Percentiles rank a stretch among this genome's conserved stretches.
Evolutionary conservation across 2,797 vertebrate species (phyloP).

Genomic region (Chelon labrosus): DNA sequence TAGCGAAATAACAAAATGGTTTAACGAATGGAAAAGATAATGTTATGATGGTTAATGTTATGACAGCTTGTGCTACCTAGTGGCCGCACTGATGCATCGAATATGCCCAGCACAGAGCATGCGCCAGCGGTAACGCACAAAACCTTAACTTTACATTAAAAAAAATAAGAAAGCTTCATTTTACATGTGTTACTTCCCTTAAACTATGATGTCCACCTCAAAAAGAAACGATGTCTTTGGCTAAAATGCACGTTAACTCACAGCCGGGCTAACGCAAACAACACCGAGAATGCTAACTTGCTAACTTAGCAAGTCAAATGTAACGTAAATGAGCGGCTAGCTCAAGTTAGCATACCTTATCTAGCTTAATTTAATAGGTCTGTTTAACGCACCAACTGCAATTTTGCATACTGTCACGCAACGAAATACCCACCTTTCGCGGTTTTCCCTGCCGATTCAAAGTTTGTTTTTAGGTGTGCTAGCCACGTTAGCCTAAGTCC

Average conservation of each 20-base stretch:
- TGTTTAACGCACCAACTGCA: not conserved
- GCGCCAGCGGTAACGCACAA: not conserved
- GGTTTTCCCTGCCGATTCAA: conserved; percentile 14
- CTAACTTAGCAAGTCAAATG: conserved; percentile 12
- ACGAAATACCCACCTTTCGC: conserved; percentile 63
- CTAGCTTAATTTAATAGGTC: not conserved
- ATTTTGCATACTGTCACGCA: rapidly evolving
- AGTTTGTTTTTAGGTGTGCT: conserved; percentile 32
- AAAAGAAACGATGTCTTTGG: not conserved
- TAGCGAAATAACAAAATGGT: no score
- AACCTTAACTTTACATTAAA: not conserved
- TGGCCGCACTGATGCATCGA: no score
- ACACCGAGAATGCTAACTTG: conserved; percentile 27
- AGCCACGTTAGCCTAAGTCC: conserved; percentile 55
- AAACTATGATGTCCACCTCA: no score
- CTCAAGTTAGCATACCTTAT: not conserved
- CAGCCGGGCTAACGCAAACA: not conserved
- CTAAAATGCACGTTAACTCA: not conserved
- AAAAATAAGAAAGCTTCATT: not conserved
- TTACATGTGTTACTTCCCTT: not conserved
- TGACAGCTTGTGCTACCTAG: no score
- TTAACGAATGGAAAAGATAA: not conserved
- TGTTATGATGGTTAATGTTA: no score
- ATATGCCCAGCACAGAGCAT: no score
- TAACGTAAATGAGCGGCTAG: conserved; percentile 3